Percentiles rank a stretch among this genome's conserved stretches.
phyloP scores from a whole-genome alignment of 2,888 invertebrate species.

The Drosophila mettleri region DNA sequence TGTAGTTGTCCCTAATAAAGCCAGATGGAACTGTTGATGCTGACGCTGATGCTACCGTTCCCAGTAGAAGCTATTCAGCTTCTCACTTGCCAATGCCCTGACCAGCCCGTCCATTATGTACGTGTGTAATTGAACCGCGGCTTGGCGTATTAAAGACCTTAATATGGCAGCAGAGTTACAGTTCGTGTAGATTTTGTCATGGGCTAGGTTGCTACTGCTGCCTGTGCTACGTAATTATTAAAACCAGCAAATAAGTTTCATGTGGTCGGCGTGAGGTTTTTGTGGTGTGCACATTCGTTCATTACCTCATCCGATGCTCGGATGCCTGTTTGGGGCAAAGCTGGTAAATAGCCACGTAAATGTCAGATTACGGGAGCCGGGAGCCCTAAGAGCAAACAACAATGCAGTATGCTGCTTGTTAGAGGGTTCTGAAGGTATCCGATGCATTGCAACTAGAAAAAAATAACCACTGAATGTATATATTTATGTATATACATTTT shows the following conservation, averaged over 20 bases:
- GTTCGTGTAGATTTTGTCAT: conserved; percentile 9
- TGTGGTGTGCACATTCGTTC: conserved; percentile 27
- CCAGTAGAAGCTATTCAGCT: conserved; percentile 34
- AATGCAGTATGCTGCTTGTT: conserved; percentile 31
- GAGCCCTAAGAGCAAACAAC: conserved; percentile 16
- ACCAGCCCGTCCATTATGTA: conserved; percentile 36
- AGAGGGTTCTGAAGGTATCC: neutral
- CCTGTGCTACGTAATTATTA: conserved; percentile 76
- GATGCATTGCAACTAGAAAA: neutral
- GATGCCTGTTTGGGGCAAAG: conserved; percentile 45
- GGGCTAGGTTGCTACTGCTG: conserved; percentile 6
- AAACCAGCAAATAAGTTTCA: conserved; percentile 80
- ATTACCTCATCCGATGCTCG: conserved; percentile 7
- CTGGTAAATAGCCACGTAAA: conserved; percentile 39
- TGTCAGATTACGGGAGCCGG: no score
- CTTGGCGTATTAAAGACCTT: conserved; percentile 72
- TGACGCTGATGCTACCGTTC: conserved; percentile 11
- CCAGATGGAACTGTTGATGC: conserved; percentile 18
- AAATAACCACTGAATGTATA: neutral
- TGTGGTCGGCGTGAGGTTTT: conserved; percentile 51
- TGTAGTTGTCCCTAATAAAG: conserved; percentile 37
- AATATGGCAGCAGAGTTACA: conserved; percentile 43
- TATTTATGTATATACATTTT: no score
- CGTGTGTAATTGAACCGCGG: conserved; percentile 77
- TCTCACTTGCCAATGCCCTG: conserved; percentile 1